Base-by-base conservation (phyloP, 2,113 vertebrate species). In the Spermophilus dauricus region DNA sequence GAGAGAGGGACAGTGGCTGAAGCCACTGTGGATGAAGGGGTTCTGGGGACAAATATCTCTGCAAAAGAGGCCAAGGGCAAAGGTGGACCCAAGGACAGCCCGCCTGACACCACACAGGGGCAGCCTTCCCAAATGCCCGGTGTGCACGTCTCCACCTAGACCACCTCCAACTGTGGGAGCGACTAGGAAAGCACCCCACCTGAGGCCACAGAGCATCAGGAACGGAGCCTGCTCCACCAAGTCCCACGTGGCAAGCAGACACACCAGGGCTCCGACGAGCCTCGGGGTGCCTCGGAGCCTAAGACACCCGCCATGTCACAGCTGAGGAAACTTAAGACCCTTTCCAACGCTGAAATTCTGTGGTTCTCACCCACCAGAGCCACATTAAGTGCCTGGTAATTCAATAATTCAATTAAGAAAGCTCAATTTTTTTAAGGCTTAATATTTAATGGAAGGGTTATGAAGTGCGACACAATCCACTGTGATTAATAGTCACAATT, bases 371-470 rank as follows among this genome's bases (percentile, higher is more conserved):
- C 95, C 73, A 96, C 95, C 73, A 86, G 96, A 90, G 94, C 85
- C 96, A 95, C 85, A 81, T 88, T 96, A 98, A 97, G 96, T 97
- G 96, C 95, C 78, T 89, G 91, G 88, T 95, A 90, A 95, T 95
- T 98, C 97, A 95, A 95, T 97, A 97, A 98, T 97, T 97, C 96
- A 98, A 98, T 98, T 98, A 97, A 97, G 95, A 98, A 92, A 94
- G 97, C 85, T 96, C 69, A 13, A 97, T 95, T 90, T 94, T 96
- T 94, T 86, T 69, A 92, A 97, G 93, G 84, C 97, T 97, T 98
- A 97, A 97, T 97, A 93, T 98, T 97, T 97, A 98, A 98, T 95
- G 89, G 96, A 97, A 98, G 96, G 81, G 97, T 97, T 98, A 97
- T 95, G 96, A 97, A 97, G 92, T 98, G 63, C 17, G 16, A 93